These are phyloP conservation scores for Penaeus vannamei DNA, from an alignment of 1,140 invertebrate genomes.

Conservation along the genomic window DNA sequence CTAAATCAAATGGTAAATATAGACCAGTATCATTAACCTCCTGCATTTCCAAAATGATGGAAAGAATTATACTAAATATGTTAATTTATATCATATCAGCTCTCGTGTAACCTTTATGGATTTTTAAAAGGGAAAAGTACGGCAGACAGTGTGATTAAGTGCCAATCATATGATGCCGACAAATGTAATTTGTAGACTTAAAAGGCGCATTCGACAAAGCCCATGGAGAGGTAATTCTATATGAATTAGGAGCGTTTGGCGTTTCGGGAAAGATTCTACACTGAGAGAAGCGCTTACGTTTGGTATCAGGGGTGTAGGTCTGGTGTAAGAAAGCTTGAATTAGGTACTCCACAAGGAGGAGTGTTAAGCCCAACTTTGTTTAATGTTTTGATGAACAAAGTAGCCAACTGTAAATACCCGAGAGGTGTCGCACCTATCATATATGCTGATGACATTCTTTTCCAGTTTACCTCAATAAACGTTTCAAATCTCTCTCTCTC, in stretches of 20 bases:
- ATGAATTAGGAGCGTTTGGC: neutral
- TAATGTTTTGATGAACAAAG: conserved; percentile 25
- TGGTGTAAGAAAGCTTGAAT: neutral
- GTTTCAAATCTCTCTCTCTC: too few relatives aligned
- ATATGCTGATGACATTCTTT: conserved; percentile 4
- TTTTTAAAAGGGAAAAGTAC: conserved; percentile 17
- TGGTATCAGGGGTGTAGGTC: neutral
- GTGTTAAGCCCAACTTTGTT: neutral
- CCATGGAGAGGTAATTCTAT: neutral
- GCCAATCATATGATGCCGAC: neutral
- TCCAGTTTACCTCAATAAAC: neutral
- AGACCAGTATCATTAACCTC: too few relatives aligned
- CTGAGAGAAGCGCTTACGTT: neutral
- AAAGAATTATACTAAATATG: conserved; percentile 4
- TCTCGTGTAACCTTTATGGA: conserved; percentile 23
- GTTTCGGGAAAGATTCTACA: conserved; percentile 3
- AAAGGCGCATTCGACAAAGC: neutral
- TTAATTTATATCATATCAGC: neutral
- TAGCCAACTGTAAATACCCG: neutral
- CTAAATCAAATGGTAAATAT: too few relatives aligned
- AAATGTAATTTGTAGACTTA: conserved; percentile 13
- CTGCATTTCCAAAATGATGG: neutral
- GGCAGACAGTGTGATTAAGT: neutral
- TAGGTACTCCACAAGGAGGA: conserved; percentile 16
- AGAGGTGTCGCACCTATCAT: neutral